Evolutionary conservation across 2,888 invertebrate genomes (phyloP).

Genomic region (Bellardia pandia): DNA sequence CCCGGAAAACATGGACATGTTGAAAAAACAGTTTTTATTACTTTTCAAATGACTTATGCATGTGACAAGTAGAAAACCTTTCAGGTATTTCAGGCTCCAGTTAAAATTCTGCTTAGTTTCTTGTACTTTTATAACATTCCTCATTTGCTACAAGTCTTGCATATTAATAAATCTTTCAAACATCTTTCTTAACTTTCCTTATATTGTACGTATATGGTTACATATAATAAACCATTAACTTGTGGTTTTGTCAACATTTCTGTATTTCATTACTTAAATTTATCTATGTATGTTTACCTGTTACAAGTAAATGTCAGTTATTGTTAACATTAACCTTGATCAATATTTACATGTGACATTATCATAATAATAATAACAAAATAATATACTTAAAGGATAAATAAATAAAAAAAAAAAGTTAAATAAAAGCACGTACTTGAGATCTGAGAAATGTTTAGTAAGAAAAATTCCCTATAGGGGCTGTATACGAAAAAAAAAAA

Average conservation of each 20-base stretch:
- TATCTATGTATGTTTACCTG: neutral
- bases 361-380: neutral
- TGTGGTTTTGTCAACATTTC: slow-evolving; percentile 39
- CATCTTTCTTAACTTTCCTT: neutral
- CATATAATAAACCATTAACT: slow-evolving; percentile 38
- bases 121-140: slow-evolving; percentile 21
- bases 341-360: slow-evolving; percentile 53
- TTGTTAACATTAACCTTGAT: slow-evolving; percentile 66
- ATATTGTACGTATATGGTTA: neutral
- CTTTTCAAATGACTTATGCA: neutral
- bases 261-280: neutral
- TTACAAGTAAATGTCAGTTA: slow-evolving; percentile 59
- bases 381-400: slow-evolving; percentile 52
- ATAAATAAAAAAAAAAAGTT: neutral
- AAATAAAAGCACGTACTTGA: slow-evolving; percentile 59
- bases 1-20: neutral
- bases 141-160: slow-evolving; percentile 30
- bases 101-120: slow-evolving; percentile 1
- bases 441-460: neutral
- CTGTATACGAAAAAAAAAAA: neutral
- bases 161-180: slow-evolving; percentile 50
- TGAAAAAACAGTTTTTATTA: neutral
- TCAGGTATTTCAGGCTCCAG: slow-evolving; percentile 8
- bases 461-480: neutral
- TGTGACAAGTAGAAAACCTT: neutral